Base-by-base conservation (phyloP, 2,113 vertebrate species). In the Cephalopterus ornatus region DNA sequence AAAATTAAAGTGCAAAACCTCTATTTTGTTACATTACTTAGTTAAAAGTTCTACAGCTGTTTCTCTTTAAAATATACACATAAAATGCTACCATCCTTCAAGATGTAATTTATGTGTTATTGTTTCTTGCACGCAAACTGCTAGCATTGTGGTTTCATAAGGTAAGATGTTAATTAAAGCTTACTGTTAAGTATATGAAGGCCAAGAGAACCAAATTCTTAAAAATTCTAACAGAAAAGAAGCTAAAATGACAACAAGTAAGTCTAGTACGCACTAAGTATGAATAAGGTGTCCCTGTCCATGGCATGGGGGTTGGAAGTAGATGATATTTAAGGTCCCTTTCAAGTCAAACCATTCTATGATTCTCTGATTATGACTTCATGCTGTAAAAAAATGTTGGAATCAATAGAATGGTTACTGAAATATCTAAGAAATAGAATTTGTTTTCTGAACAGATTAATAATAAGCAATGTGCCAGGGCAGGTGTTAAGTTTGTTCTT, bases 71-170 rank as follows among this genome's bases (percentile, higher is more conserved):
- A 84, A 53, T 41, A 58, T 50, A 49, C 41, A 63, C 23, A 67
- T 78, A 87, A 89, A 91, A 81, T 67, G 12, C 26, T 77, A 88
- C 72, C 26, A 66, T 74, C 8, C 18, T 63, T 16, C 50, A 81
- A 84, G 37, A 67, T 59, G 30, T 81, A 87, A 93, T 92, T 92
- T 91, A 78, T 74, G 41, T 53, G 32, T 86, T 95, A 89, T 71
- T 95, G 58, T 68, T 83, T 77, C 87, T 87, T 80, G 46, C 26
- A 77, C 70, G 32, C 26, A 94, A 94, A 93, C 92, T n/a, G 73
- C 41, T 58, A 41, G 27, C 89, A 84, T 58, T 92, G 46, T 80
- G 53, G 53, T 94, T 95, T 92, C n/a, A 16, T 80, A 62, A 91
- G 20, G 13, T 91, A 76, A 77, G 42, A 74, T 33, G 16, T 85